Percentiles rank a stretch among this genome's conserved stretches.
Evolutionary conservation across 2,888 invertebrate species (phyloP).

Genomic region (Tiphia femorata): DNA sequence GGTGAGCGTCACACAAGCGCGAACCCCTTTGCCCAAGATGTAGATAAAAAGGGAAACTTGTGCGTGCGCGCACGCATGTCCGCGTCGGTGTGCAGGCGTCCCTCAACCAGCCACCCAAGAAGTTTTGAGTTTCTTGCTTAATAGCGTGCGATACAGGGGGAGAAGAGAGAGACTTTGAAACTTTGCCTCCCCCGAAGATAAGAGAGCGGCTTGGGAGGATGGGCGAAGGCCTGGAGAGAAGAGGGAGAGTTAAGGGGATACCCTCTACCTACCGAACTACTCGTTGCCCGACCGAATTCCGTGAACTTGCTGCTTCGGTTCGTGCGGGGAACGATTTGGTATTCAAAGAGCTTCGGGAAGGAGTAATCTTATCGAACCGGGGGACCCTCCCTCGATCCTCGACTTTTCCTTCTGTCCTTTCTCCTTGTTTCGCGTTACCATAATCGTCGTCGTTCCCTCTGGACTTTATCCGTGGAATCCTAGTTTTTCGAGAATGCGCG

Average conservation of each 20-base stretch:
- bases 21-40: not conserved
- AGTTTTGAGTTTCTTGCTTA: conserved; percentile 59
- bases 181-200: conserved; percentile 34
- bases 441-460: too few relatives aligned
- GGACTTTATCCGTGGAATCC: too few relatives aligned
- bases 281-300: not conserved
- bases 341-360: not conserved
- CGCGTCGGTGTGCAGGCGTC: conserved; percentile 14
- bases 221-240: too few relatives aligned
- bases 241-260: too few relatives aligned
- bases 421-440: not conserved
- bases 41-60: conserved; percentile 17
- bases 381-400: not conserved
- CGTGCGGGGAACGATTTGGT: not conserved
- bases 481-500: too few relatives aligned
- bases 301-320: not conserved
- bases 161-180: conserved; percentile 33
- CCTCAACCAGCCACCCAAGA: conserved; percentile 64
- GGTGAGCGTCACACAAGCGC: not conserved
- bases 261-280: too few relatives aligned
- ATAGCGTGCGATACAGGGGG: conserved; percentile 58
- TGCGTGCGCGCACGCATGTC: conserved; percentile 13
- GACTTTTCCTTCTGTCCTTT: not conserved
- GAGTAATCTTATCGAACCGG: not conserved
- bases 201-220: conserved; percentile 23